phyloP scores from a whole-genome alignment of 2,797 vertebrate genomes.

The Hydrolagus colliei region DNA sequence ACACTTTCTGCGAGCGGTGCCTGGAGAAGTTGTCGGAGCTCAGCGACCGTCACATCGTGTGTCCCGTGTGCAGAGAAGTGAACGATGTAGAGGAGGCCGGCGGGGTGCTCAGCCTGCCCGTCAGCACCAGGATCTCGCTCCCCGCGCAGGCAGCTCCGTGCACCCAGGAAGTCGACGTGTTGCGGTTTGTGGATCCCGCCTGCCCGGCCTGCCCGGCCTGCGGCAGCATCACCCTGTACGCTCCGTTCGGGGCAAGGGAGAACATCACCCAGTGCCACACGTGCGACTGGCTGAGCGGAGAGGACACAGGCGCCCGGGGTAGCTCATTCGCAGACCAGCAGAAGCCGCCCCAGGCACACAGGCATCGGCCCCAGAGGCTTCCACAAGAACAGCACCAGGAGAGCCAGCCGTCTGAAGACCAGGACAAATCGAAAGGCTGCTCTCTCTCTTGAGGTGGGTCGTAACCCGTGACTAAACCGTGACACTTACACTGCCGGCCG shows the following conservation, averaged over 20 bases:
- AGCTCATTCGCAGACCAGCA: neutral
- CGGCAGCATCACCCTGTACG: slow-evolving; percentile 33
- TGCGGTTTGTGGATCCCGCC: slow-evolving; percentile 34
- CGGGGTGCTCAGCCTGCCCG: slow-evolving; percentile 20
- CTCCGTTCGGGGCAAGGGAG: slow-evolving; percentile 33
- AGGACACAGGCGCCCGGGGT: neutral
- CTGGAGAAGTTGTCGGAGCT: slow-evolving; percentile 34
- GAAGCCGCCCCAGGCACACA: neutral
- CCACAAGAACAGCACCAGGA: neutral
- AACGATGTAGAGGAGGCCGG: slow-evolving; percentile 37
- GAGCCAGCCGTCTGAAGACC: neutral
- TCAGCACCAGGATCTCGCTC: slow-evolving; percentile 30
- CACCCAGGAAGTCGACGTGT: slow-evolving; percentile 21
- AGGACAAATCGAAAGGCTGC: neutral
- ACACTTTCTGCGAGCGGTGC: slow-evolving; percentile 37
- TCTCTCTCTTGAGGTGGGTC: neutral
- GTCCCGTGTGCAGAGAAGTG: slow-evolving; percentile 35
- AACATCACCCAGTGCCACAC: slow-evolving; percentile 33
- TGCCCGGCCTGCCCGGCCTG: slow-evolving; percentile 22
- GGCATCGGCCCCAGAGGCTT: neutral
- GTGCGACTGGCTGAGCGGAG: slow-evolving; percentile 35
- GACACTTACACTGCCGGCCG: neutral
- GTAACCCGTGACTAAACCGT: no score
- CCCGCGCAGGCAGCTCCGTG: neutral
- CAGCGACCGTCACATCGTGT: slow-evolving; percentile 32